Base-by-base conservation (phyloP, 2,888 invertebrate genomes). In the Julus scandinavius region DNA sequence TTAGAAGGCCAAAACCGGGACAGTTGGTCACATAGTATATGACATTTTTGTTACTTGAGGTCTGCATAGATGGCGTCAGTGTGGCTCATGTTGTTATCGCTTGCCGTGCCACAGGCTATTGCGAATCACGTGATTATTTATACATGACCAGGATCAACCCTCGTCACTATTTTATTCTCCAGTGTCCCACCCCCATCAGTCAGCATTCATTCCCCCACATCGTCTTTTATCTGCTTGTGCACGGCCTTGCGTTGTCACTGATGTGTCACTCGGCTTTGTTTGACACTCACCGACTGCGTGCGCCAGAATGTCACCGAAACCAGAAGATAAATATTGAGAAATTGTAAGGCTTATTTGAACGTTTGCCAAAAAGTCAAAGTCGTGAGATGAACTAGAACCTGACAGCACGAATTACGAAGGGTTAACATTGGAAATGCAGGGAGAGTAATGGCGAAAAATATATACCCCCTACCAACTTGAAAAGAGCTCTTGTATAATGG, bases 241-340 rank as follows among this genome's bases (percentile, higher is more conserved):
- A 1, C 63, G 63, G 63, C 63, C 63, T 63, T 63, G 63, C 9
- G n/a, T 63, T 63, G 63, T 63, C 63, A 63, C 20, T 63, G 9
- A 63, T 63, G 63, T 63, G 63, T 63, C 63, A 63, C 63, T 63
- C 63, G 63, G 63, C 20, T 63, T 63, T 63, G 63, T 63, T 63
- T 63, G 63, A 63, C 63, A 63, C 63, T 63, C 63, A 63, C 63
- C 63, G 63, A 3, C 63, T 63, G 63, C 63, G 63, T 63, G 63
- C 63, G 15, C n/a, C 63, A 15, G 63, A 20, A 63, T 63, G 63
- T 63, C 63, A 63, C 63, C 63, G 63, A 63, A 63, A 63, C 63
- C n/a, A 63, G 63, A 63, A 63, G 63, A 63, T 63, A 63, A 63
- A 63, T 63, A 63, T 63, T 20, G 63, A 63, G 63, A 63, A 63